These are phyloP conservation scores for Hyles lineata DNA, from an alignment of 2,888 invertebrate genomes.

Conservation along the genomic window DNA sequence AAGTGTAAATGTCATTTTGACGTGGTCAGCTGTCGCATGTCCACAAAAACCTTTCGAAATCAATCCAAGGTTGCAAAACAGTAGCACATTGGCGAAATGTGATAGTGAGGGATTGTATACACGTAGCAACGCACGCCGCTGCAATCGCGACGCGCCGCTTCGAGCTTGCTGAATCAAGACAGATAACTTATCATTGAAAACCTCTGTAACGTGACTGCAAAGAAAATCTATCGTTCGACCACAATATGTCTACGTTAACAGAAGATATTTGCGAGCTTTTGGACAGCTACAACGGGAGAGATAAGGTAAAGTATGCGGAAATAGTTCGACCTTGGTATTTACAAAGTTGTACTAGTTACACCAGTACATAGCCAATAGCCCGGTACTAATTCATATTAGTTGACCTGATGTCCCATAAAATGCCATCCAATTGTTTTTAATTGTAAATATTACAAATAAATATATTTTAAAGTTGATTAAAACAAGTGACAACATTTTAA, in stretches of 20 bases:
- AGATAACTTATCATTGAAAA: constrained; percentile 53
- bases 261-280: constrained; percentile 89
- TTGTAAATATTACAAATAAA: constrained; percentile 9
- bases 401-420: constrained; percentile 9
- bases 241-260: constrained; percentile 67
- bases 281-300: constrained; percentile 93
- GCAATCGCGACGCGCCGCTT: constrained; percentile 33
- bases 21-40: constrained; percentile 51
- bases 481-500: not conserved
- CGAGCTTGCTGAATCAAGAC: constrained; percentile 12
- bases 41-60: constrained; percentile 64
- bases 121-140: constrained; percentile 52
- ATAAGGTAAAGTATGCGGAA: constrained; percentile 88
- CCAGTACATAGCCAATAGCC: constrained; percentile 55
- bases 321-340: constrained; percentile 60
- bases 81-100: constrained; percentile 63
- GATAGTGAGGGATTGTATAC: constrained; percentile 63
- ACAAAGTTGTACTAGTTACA: constrained; percentile 46
- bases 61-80: constrained; percentile 56
- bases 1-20: constrained; percentile 7
- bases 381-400: constrained; percentile 33
- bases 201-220: constrained; percentile 27
- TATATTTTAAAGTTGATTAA: not conserved
- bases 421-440: constrained; percentile 18
- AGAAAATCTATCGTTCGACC: constrained; percentile 33